Percentiles rank a stretch among this genome's conserved stretches.
These are phyloP conservation scores for Cosmopolites sordidus DNA, from an alignment of 2,888 invertebrate genomes.

Conservation along the genomic window DNA sequence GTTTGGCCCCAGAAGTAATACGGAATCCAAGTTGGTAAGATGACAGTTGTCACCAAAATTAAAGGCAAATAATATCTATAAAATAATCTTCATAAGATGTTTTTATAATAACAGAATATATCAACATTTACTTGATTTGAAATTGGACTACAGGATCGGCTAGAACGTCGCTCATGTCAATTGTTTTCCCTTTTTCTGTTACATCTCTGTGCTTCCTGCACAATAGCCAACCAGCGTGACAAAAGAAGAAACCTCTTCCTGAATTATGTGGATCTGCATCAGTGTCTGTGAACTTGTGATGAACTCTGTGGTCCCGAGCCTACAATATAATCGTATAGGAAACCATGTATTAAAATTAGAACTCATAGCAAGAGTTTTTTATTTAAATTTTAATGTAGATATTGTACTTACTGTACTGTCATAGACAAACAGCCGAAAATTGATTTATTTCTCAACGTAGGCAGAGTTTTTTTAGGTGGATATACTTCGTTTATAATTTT, in stretches of 20 bases:
- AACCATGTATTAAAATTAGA: not conserved
- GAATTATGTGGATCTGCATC: slow-evolving; percentile 93
- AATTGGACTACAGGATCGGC: slow-evolving; percentile 77
- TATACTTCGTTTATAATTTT: no score
- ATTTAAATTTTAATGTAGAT: no score
- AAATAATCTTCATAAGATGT: slow-evolving; percentile 59
- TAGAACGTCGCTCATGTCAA: slow-evolving; percentile 80
- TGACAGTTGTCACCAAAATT: slow-evolving; percentile 69
- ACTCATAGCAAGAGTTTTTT: no score
- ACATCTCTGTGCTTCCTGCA: slow-evolving; percentile 89
- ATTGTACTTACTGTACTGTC: no score
- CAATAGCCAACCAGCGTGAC: slow-evolving; percentile 92
- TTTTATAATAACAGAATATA: not conserved
- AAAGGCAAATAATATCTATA: slow-evolving; percentile 61
- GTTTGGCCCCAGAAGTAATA: slow-evolving; percentile 73
- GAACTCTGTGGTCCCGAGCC: slow-evolving; percentile 77
- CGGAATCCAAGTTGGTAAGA: slow-evolving; percentile 69
- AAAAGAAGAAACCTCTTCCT: slow-evolving; percentile 89
- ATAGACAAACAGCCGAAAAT: no score
- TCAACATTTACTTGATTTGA: slow-evolving; percentile 55
- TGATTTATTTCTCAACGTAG: no score
- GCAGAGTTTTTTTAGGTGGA: no score
- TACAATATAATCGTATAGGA: slow-evolving; percentile 54
- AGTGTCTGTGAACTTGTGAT: slow-evolving; percentile 91
- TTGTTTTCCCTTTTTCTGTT: slow-evolving; percentile 74